Evolutionary conservation across 2,113 vertebrate genomes (phyloP), one percentile per base, ranked within the genome.

Genomic region (Lophotis ruficrista): DNA sequence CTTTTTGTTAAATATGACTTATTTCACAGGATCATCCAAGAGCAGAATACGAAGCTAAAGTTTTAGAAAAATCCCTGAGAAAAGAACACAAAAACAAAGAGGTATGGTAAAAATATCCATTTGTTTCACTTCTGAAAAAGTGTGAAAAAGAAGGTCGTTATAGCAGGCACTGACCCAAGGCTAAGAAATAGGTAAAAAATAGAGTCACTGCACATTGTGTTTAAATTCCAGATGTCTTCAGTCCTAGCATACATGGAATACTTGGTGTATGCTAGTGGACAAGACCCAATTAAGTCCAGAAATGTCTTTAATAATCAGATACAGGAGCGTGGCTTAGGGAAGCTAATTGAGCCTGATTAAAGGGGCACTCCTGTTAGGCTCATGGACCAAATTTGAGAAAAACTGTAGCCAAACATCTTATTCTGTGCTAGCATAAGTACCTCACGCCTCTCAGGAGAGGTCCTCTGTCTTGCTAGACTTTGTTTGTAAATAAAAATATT

Each of bases 21-120:
- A 58, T 90, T 94, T 91, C 83, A 45, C 97, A 98, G 98, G 99
- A 99, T 94, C 99, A 99, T 69, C 98, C 98, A 73, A 98, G 99
- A 91, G 98, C 99, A 3, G 99, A 99, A 57, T 99, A 99, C 0
- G 99, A 99, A 97, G 98, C 99, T 6, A 98, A 97, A 57, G 99
- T 99, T 72, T 97, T 99, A 97, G 90, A 99, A 97, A 99, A 99
- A 96, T 98, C 98, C 0, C 79, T 98, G 87, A 98, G 89, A 79
- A 98, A 98, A 91, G 99, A 99, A 48, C 85, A 96, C 51, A 99
- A 94, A 81, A 94, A 87, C 37, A 97, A 98, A 79, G 98, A 98
- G 98, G 99, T 99, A 98, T 13, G 83, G 73, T 57, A 57, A 81
- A 65, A 89, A 20, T 71, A 76, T 45, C 38, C 3, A 10, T 68